These are phyloP conservation scores for Pomatostomus ruficeps DNA, from an alignment of 2,113 vertebrate species.

Conservation along the genomic window DNA sequence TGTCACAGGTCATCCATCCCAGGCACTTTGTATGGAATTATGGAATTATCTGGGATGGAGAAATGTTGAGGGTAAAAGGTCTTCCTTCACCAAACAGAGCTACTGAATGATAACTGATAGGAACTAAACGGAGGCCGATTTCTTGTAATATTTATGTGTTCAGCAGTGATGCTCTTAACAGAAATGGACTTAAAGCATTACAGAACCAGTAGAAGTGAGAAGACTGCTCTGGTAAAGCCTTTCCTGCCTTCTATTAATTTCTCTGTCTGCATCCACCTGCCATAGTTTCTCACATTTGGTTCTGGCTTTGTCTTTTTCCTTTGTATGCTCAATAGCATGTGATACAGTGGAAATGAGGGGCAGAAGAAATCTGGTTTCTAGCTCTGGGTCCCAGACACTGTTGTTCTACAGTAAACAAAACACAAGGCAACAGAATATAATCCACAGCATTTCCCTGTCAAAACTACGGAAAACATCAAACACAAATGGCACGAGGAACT, in stretches of 20 bases:
- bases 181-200: not conserved
- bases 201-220: not conserved
- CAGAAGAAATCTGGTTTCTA: not conserved
- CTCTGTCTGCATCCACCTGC: not conserved
- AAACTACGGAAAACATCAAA: not conserved
- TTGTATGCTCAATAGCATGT: not conserved
- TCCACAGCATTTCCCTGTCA: not conserved
- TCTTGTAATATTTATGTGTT: not conserved
- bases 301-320: not conserved
- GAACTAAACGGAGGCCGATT: not conserved
- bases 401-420: not conserved
- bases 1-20: not conserved
- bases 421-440: not conserved
- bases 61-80: not conserved
- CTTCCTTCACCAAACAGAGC: not conserved
- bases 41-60: not conserved
- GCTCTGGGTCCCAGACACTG: not conserved
- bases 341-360: not conserved
- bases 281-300: not conserved
- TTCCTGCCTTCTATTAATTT: not conserved
- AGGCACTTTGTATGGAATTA: not conserved
- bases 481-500: not conserved
- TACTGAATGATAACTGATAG: not conserved
- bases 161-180: not conserved
- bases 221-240: not conserved